A percentile compares a stretch with the other conserved stretches of the same genome.
phyloP scores from a whole-genome alignment of 2,797 vertebrate genomes.

The Muscicapa comitata region DNA sequence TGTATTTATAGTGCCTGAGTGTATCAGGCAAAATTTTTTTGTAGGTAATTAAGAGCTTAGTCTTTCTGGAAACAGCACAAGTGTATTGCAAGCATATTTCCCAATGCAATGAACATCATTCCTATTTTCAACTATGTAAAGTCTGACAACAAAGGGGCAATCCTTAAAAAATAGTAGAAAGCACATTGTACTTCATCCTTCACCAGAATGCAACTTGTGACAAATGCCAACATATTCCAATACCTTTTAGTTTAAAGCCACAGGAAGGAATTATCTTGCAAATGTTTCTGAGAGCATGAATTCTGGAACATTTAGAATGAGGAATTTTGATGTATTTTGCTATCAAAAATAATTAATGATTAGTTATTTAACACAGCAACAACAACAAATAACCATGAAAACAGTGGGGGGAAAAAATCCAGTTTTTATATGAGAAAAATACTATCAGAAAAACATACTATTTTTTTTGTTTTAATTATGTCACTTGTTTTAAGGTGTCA shows the following conservation, averaged over 20 bases:
- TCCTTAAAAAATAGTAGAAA: background rate
- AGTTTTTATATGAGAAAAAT: background rate
- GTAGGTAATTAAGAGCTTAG: background rate
- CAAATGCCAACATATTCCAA: background rate
- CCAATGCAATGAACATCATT: background rate
- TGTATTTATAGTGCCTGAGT: background rate
- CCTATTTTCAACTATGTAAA: background rate
- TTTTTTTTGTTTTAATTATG: background rate
- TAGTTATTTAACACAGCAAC: background rate
- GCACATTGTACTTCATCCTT: background rate
- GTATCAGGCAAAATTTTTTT: background rate
- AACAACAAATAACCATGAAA: background rate
- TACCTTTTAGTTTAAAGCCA: background rate
- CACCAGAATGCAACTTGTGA: background rate
- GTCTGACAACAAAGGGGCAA: fast-evolving
- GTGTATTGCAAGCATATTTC: background rate
- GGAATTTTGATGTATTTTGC: background rate
- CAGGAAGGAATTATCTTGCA: background rate
- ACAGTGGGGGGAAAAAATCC: fast-evolving
- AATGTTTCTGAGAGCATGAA: background rate
- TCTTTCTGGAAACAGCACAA: background rate
- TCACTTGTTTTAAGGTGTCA: background rate
- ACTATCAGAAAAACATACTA: background rate
- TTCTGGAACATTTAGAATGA: background rate
- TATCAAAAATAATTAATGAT: background rate